Conservation (phyloP, 2,797 vertebrate species). For the Botia kubotai region DNA sequence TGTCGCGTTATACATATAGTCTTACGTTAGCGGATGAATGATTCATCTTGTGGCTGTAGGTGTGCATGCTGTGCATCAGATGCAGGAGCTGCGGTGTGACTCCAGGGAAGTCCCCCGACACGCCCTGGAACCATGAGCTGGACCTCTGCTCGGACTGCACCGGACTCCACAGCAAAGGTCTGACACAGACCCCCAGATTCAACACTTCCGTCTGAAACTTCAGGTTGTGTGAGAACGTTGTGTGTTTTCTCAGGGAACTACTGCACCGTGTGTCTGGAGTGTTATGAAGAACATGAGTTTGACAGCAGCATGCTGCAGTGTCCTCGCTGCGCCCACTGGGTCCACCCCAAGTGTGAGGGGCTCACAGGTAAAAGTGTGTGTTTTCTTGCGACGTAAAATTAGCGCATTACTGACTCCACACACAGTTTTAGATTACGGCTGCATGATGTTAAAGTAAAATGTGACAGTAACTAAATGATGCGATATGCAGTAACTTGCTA, state of each 20-base stretch:
- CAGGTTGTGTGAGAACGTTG: background rate
- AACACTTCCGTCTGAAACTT: background rate
- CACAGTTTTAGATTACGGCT: too few relatives aligned
- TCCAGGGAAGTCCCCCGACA: constrained; percentile 85
- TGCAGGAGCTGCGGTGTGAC: constrained; percentile 91
- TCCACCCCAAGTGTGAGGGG: constrained; percentile 88
- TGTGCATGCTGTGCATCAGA: constrained; percentile 89
- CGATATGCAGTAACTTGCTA: too few relatives aligned
- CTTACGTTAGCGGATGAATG: too few relatives aligned
- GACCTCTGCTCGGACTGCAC: constrained; percentile 87
- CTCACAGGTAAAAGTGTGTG: constrained; percentile 80
- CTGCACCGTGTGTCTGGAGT: constrained; percentile 87
- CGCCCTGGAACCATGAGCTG: constrained; percentile 85
- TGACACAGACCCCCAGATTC: background rate
- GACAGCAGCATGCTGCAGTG: constrained; percentile 88
- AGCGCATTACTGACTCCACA: too few relatives aligned
- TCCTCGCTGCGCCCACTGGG: constrained; percentile 85
- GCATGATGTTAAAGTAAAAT: too few relatives aligned
- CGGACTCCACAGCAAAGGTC: constrained; percentile 83
- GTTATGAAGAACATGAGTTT: constrained; percentile 82
- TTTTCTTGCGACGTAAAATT: background rate
- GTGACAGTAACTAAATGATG: too few relatives aligned
- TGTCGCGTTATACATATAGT: too few relatives aligned
- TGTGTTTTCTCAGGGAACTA: constrained; percentile 80
- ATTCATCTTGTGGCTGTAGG: constrained; percentile 66